Evolutionary conservation across 2,888 invertebrate species (phyloP).

Genomic region (Oxycera nigricornis): DNA sequence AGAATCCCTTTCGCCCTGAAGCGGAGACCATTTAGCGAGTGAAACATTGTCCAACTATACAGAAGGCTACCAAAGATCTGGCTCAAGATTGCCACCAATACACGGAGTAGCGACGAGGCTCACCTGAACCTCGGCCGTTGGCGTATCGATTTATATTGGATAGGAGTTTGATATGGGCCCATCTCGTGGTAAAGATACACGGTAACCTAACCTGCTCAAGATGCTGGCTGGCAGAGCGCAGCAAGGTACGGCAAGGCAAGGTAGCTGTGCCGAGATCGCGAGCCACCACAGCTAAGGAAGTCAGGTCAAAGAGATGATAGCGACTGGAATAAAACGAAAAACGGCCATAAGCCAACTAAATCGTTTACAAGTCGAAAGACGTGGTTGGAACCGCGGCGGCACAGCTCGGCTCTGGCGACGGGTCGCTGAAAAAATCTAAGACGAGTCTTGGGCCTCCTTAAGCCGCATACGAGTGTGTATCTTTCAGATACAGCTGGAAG

Average conservation of each 20-base stretch:
- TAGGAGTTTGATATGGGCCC: background rate
- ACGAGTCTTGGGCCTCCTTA: background rate
- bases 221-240: background rate
- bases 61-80: background rate
- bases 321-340: background rate
- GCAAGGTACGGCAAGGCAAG: background rate
- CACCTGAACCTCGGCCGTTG: background rate
- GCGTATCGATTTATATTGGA: background rate
- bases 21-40: background rate
- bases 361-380: background rate
- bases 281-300: constrained; percentile 23
- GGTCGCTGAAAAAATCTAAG: constrained; percentile 24
- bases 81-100: background rate
- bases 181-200: background rate
- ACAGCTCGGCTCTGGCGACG: background rate
- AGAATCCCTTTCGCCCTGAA: too few relatives aligned
- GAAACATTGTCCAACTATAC: background rate
- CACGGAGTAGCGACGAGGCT: background rate
- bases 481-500: background rate
- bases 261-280: constrained; percentile 2
- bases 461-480: background rate
- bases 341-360: background rate
- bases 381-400: background rate
- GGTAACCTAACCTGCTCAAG: constrained; percentile 17
- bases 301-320: constrained; percentile 37